phyloP scores from a whole-genome alignment of 2,888 invertebrate species.

The Nesidiocoris tenuis region DNA sequence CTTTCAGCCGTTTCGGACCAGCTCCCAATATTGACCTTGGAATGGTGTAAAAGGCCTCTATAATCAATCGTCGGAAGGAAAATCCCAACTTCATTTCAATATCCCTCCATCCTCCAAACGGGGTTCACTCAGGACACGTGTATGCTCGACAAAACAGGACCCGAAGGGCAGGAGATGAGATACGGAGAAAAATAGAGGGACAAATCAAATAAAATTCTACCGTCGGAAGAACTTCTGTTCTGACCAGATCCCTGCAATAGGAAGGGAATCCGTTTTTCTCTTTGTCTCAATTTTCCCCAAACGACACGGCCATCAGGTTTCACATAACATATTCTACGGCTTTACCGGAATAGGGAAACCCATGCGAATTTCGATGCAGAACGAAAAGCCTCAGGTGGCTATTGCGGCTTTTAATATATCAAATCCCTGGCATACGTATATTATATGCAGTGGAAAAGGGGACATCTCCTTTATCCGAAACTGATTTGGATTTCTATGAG shows the following conservation, averaged over 20 bases:
- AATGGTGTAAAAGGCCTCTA: neutral
- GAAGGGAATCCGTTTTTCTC: neutral
- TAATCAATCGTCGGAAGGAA: neutral
- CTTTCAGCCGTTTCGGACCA: neutral
- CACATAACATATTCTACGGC: neutral
- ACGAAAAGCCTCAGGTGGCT: neutral
- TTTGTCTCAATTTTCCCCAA: neutral
- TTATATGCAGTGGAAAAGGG: too few relatives aligned
- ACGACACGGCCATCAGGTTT: neutral
- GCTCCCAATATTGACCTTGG: neutral
- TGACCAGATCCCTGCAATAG: neutral
- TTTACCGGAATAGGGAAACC: neutral
- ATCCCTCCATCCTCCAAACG: neutral
- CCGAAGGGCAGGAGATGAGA: neutral
- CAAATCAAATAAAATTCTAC: neutral
- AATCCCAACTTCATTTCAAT: neutral
- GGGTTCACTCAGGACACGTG: neutral
- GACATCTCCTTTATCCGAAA: too few relatives aligned
- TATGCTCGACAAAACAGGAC: neutral
- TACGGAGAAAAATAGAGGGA: neutral
- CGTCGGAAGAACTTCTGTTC: neutral
- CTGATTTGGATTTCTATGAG: too few relatives aligned
- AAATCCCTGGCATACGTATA: too few relatives aligned
- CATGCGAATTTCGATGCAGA: neutral
- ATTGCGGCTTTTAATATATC: too few relatives aligned